phyloP scores from a whole-genome alignment of 92 coral and sea anemone species.

The Meandrina meandrites region DNA sequence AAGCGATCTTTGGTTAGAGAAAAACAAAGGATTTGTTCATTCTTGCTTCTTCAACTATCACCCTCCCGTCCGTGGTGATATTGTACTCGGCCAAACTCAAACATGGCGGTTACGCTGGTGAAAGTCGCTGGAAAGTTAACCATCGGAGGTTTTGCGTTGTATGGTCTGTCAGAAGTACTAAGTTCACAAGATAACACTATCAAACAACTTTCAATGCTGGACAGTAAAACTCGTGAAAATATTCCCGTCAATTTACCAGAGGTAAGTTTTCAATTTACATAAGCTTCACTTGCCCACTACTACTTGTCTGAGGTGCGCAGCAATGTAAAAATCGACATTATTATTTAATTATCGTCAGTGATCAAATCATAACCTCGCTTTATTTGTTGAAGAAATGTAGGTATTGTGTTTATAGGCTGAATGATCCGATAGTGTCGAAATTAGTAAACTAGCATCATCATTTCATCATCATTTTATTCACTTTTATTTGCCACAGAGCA shows the following conservation, averaged over 20 bases:
- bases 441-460: too few species aligned
- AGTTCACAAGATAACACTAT: slow-evolving; percentile 80
- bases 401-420: too few species aligned
- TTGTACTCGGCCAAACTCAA: background rate
- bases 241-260: slow-evolving; percentile 63
- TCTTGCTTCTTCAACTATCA: background rate
- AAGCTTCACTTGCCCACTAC: too few species aligned
- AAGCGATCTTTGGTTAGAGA: background rate
- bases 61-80: background rate
- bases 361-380: too few species aligned
- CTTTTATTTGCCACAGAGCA: too few species aligned
- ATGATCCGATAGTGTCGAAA: too few species aligned
- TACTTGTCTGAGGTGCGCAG: too few species aligned
- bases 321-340: too few species aligned
- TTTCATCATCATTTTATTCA: too few species aligned
- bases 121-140: slow-evolving; percentile 70
- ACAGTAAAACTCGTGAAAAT: slow-evolving; percentile 55
- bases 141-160: slow-evolving; percentile 72
- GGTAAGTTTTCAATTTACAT: slow-evolving; percentile 11
- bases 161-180: slow-evolving; percentile 63
- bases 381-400: too few species aligned
- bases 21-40: background rate
- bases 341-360: too few species aligned
- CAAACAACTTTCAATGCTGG: slow-evolving; percentile 47
- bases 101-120: slow-evolving; percentile 62